phyloP scores from a whole-genome alignment of 2,888 invertebrate genomes.

The Spodoptera littoralis region DNA sequence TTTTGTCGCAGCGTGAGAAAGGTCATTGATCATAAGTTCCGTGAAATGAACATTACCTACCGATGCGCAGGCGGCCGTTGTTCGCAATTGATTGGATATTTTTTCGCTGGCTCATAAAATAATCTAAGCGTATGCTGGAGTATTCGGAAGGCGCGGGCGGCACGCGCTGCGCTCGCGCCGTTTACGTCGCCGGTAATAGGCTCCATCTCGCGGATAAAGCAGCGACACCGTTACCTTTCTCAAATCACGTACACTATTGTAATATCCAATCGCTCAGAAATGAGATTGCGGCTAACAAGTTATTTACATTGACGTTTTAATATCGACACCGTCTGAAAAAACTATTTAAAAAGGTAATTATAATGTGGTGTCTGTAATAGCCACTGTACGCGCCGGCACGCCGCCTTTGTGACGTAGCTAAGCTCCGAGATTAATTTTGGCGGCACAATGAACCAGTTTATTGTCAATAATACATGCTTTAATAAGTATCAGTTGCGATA shows the following conservation, averaged over 20 bases:
- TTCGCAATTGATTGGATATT: slow-evolving; percentile 62
- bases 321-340: slow-evolving; percentile 85
- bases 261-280: slow-evolving; percentile 89
- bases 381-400: slow-evolving; percentile 83
- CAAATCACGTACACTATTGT: slow-evolving; percentile 89
- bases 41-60: slow-evolving; percentile 52
- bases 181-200: slow-evolving; percentile 74
- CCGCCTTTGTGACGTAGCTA: slow-evolving; percentile 85
- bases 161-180: slow-evolving; percentile 76
- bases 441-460: slow-evolving; percentile 85
- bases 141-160: slow-evolving; percentile 58
- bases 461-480: slow-evolving; percentile 81
- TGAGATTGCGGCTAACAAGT: slow-evolving; percentile 89
- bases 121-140: slow-evolving; percentile 65
- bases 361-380: slow-evolving; percentile 85
- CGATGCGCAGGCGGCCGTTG: slow-evolving; percentile 42
- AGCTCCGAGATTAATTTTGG: slow-evolving; percentile 87
- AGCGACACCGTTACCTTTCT: slow-evolving; percentile 88
- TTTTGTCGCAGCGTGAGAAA: slow-evolving; percentile 53
- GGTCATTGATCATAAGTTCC: slow-evolving; percentile 48
- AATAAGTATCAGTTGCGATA: slow-evolving; percentile 84
- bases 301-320: slow-evolving; percentile 89
- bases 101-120: slow-evolving; percentile 73
- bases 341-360: slow-evolving; percentile 89
- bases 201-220: slow-evolving; percentile 87